These are phyloP conservation scores for Haliclona indistincta DNA, from an alignment of 37 sponge, comb jelly and placozoan species.

Conservation along the genomic window DNA sequence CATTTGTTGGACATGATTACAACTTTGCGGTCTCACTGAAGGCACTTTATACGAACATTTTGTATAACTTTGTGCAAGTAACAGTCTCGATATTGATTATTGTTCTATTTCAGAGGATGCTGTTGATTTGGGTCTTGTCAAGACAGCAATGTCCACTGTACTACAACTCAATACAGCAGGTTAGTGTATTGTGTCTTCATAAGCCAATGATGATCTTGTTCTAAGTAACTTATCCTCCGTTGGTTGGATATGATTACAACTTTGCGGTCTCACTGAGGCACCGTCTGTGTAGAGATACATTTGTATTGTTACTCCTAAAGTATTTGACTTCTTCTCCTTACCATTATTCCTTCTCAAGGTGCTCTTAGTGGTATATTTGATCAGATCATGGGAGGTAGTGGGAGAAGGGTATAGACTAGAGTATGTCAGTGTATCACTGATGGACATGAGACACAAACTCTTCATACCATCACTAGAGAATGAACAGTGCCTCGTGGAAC, in stretches of 20 bases:
- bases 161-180: conserved; percentile 25
- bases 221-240: too few relatives aligned
- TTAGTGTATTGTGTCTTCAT: background rate
- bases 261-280: too few relatives aligned
- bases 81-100: too few relatives aligned
- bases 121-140: conserved; percentile 52
- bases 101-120: conserved; percentile 47
- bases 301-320: background rate
- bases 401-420: conserved; percentile 55
- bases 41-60: too few relatives aligned
- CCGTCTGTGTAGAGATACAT: too few relatives aligned
- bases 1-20: too few relatives aligned
- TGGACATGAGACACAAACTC: conserved; percentile 47
- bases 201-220: too few relatives aligned
- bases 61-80: too few relatives aligned
- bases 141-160: conserved; percentile 42
- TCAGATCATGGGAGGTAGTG: conserved; percentile 55
- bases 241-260: too few relatives aligned
- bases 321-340: background rate
- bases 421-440: conserved; percentile 47
- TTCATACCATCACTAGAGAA: conserved; percentile 48
- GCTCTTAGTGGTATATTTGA: conserved; percentile 60
- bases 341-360: background rate
- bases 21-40: too few relatives aligned
- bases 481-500: conserved; percentile 46